Evolutionary conservation across 2,113 vertebrate species (phyloP).

Genomic region (Otis tarda): DNA sequence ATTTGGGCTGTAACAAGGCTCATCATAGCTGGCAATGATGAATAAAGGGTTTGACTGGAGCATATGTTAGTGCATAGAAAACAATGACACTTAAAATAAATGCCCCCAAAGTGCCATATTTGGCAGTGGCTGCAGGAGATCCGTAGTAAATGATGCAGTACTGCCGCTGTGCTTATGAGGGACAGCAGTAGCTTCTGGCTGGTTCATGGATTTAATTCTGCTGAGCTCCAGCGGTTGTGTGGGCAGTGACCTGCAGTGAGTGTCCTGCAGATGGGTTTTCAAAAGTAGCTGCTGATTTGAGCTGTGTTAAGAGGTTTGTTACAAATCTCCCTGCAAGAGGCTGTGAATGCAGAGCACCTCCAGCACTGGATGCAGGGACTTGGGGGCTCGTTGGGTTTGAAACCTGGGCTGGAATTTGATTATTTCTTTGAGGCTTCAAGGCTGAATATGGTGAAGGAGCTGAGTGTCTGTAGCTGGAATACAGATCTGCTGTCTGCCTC

Average conservation of each 20-base stretch:
- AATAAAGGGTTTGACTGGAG: constrained; percentile 23
- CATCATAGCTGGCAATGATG: neutral
- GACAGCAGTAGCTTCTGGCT: neutral
- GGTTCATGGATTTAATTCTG: neutral
- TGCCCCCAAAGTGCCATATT: neutral
- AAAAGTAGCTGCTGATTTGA: neutral
- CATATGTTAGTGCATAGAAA: constrained; percentile 19
- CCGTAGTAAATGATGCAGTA: neutral
- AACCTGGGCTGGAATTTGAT: neutral
- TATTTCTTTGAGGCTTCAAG: neutral
- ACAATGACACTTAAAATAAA: constrained; percentile 19
- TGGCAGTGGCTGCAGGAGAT: constrained; percentile 12
- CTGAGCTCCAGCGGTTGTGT: neutral
- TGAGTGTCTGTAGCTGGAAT: neutral
- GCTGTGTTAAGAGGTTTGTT: neutral
- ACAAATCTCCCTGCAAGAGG: neutral
- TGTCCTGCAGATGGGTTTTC: neutral
- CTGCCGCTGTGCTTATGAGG: neutral
- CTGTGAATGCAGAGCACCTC: neutral
- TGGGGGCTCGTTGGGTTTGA: neutral
- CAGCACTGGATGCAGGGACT: too few species aligned
- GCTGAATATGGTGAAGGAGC: neutral
- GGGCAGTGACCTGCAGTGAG: neutral
- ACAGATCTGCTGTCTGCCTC: neutral
- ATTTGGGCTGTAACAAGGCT: constrained; percentile 17